Percentiles rank a stretch among this genome's conserved stretches.
phyloP scores from a whole-genome alignment of 2,113 vertebrate genomes.

The Calyptommatus sinebrachiatus region DNA sequence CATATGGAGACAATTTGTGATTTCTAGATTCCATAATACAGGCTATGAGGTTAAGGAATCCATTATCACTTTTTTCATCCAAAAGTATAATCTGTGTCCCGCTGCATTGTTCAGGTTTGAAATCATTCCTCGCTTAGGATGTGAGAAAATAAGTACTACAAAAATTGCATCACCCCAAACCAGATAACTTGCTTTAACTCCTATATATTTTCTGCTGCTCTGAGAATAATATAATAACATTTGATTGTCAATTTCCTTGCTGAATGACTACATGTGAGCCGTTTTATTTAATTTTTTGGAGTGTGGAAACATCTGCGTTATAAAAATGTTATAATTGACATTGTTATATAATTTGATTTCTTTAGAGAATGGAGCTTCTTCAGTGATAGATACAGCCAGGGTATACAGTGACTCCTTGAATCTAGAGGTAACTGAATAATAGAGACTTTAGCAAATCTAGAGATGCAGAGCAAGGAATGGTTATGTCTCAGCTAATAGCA shows the following conservation, averaged over 20 bases:
- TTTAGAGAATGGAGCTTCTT: not conserved
- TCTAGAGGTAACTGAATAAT: no score
- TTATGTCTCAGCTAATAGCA: no score
- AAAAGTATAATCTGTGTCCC: not conserved
- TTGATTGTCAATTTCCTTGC: not conserved
- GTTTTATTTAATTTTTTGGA: not conserved
- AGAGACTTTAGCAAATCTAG: no score
- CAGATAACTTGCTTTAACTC: not conserved
- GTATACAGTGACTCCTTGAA: no score
- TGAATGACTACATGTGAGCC: not conserved
- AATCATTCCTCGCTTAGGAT: not conserved
- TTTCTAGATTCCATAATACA: not conserved
- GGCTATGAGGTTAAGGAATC: not conserved
- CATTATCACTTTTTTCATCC: not conserved
- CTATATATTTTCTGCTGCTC: not conserved
- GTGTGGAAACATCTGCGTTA: not conserved
- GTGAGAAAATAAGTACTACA: not conserved
- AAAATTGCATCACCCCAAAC: not conserved
- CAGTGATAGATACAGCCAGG: not conserved
- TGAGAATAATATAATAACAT: not conserved
- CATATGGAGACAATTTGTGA: conserved; percentile 7
- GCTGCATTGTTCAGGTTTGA: not conserved
- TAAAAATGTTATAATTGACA: fast-evolving
- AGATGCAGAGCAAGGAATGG: no score
- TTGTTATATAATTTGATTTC: not conserved